A percentile compares a stretch with the other conserved stretches of the same genome.
These are phyloP conservation scores for Microplitis deprimator DNA, from an alignment of 2,888 invertebrate genomes.

Conservation along the genomic window DNA sequence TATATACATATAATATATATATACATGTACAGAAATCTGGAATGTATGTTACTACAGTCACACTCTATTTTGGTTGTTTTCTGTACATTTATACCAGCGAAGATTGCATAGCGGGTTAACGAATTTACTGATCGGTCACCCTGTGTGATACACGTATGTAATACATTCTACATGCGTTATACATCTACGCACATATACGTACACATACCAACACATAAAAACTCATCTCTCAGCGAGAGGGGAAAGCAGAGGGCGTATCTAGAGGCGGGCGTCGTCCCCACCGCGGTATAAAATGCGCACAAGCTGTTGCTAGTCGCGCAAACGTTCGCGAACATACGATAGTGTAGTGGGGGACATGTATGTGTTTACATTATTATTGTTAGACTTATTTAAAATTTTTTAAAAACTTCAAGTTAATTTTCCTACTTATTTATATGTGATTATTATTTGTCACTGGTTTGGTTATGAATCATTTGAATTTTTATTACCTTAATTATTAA, in stretches of 20 bases:
- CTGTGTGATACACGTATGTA: neutral
- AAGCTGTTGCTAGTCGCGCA: slow-evolving; percentile 43
- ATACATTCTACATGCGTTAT: neutral
- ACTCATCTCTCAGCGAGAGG: slow-evolving; percentile 49
- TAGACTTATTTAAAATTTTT: neutral
- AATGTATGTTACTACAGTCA: neutral
- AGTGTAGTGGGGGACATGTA: slow-evolving; percentile 42
- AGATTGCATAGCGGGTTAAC: neutral
- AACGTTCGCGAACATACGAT: slow-evolving; percentile 28
- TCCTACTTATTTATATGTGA: neutral
- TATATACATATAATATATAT: too few species aligned
- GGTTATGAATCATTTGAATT: too few species aligned
- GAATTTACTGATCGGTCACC: slow-evolving; percentile 13
- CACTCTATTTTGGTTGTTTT: neutral
- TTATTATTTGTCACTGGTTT: neutral
- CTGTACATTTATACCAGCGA: neutral
- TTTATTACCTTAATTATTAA: too few species aligned
- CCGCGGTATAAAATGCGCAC: slow-evolving; percentile 52
- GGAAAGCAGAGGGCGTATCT: slow-evolving; percentile 69
- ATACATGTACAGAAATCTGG: too few species aligned
- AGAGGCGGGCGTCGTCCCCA: slow-evolving; percentile 69
- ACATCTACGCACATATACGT: slow-evolving; percentile 20
- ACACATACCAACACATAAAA: slow-evolving; percentile 33
- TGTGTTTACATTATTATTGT: neutral
- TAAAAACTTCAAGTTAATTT: neutral